These are phyloP conservation scores for Tor tambroides DNA, from an alignment of 2,113 vertebrate genomes.

Conservation along the genomic window DNA sequence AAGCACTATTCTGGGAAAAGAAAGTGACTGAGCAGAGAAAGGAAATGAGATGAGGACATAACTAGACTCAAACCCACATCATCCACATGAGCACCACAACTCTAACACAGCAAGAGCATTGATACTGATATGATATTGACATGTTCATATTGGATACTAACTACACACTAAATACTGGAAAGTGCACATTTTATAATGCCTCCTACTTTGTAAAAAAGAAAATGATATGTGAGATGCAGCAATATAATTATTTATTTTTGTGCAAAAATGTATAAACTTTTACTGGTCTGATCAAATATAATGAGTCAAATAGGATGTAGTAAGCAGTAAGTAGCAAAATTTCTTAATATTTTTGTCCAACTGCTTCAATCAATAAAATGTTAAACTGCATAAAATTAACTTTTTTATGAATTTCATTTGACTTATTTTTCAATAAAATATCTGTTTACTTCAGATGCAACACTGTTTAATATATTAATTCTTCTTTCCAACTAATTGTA, in stretches of 20 bases:
- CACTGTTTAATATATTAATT: background rate
- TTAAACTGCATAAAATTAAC: background rate
- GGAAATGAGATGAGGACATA: background rate
- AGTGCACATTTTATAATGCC: background rate
- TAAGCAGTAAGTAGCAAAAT: too few relatives aligned
- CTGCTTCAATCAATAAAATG: background rate
- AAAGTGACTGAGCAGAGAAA: background rate
- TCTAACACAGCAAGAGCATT: background rate
- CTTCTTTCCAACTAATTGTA: background rate
- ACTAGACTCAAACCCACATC: background rate
- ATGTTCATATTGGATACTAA: background rate
- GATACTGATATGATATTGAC: background rate
- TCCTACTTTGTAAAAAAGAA: background rate
- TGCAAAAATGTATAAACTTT: too few relatives aligned
- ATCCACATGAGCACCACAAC: background rate
- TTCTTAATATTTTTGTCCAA: too few relatives aligned
- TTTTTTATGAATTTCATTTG: background rate
- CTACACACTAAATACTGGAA: background rate
- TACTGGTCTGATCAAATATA: background rate
- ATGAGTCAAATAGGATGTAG: background rate
- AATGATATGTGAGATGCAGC: background rate
- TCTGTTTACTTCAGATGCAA: background rate
- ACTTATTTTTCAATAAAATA: background rate
- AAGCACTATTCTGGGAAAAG: background rate
- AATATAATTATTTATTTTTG: background rate